A percentile compares a stretch with the other conserved stretches of the same genome.
Evolutionary conservation across 2,888 invertebrate species (phyloP).

Genomic region (Lysandra bellargus): DNA sequence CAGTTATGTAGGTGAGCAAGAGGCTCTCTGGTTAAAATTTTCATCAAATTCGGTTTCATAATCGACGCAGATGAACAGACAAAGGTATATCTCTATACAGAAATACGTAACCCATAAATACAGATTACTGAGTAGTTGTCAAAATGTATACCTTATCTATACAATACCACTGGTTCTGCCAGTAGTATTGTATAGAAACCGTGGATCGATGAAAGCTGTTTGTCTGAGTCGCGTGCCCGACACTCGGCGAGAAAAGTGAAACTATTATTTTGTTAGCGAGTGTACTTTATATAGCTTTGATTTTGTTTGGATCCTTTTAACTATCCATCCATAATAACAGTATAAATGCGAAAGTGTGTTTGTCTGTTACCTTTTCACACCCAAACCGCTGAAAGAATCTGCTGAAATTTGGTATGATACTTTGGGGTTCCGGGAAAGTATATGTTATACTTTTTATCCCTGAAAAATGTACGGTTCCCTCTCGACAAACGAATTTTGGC

Average conservation of each 20-base stretch:
- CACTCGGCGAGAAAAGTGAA: constrained; percentile 45
- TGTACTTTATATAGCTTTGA: not conserved
- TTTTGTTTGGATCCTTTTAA: not conserved
- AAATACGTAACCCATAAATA: not conserved
- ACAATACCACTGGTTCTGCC: constrained; percentile 51
- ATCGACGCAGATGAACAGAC: not conserved
- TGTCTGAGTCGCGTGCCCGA: constrained; percentile 50
- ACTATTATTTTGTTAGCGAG: constrained; percentile 31
- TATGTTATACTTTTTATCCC: too few species aligned
- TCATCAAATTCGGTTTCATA: not conserved
- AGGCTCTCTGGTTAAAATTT: not conserved
- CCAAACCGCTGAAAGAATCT: too few species aligned
- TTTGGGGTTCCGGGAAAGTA: too few species aligned
- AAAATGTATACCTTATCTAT: not conserved
- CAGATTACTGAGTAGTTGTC: not conserved
- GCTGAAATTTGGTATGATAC: too few species aligned
- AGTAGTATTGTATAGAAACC: constrained; percentile 72
- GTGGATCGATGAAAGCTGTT: constrained; percentile 67
- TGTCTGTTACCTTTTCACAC: too few species aligned
- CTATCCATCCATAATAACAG: not conserved
- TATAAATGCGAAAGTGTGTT: too few species aligned
- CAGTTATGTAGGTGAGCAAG: too few species aligned
- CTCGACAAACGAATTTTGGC: too few species aligned
- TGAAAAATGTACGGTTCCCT: too few species aligned
- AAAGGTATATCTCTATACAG: not conserved